These are phyloP conservation scores for Pipistrellus pipistrellus DNA, from an alignment of 2,797 vertebrate species.

Conservation along the genomic window DNA sequence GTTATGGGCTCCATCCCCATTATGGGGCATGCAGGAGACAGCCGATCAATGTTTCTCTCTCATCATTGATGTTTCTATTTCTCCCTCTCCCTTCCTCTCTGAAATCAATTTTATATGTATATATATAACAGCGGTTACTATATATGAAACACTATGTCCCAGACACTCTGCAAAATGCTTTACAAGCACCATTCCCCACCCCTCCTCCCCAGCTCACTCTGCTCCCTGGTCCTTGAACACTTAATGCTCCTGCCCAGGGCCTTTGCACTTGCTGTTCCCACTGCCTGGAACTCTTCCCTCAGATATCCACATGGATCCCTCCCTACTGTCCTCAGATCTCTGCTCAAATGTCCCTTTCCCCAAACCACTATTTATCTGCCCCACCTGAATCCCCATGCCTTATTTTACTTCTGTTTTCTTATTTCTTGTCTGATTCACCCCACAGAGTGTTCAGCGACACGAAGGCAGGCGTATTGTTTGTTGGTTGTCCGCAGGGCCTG, in stretches of 20 bases:
- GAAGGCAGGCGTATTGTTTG: background rate
- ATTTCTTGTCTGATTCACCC: background rate
- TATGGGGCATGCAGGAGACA: too few relatives aligned
- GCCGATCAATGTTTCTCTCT: too few relatives aligned
- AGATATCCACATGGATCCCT: background rate
- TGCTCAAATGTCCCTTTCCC: background rate
- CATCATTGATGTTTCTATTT: too few relatives aligned
- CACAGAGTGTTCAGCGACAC: background rate
- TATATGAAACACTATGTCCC: slow-evolving; percentile 32
- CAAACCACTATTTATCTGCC: background rate
- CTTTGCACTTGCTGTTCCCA: background rate
- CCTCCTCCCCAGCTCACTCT: background rate
- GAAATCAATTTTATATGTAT: too few relatives aligned
- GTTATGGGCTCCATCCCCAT: too few relatives aligned
- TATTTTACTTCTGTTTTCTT: background rate
- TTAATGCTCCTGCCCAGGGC: background rate
- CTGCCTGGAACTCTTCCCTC: background rate
- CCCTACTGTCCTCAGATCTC: background rate
- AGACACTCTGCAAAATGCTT: slow-evolving; percentile 26
- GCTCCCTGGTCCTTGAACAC: background rate
- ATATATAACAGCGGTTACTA: background rate
- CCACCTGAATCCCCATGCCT: background rate
- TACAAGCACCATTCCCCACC: background rate
- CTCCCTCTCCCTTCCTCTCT: too few relatives aligned
- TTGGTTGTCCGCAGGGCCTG: background rate